Evolutionary conservation across 2,888 invertebrate species (phyloP).

Genomic region (Nomada fabriciana): DNA sequence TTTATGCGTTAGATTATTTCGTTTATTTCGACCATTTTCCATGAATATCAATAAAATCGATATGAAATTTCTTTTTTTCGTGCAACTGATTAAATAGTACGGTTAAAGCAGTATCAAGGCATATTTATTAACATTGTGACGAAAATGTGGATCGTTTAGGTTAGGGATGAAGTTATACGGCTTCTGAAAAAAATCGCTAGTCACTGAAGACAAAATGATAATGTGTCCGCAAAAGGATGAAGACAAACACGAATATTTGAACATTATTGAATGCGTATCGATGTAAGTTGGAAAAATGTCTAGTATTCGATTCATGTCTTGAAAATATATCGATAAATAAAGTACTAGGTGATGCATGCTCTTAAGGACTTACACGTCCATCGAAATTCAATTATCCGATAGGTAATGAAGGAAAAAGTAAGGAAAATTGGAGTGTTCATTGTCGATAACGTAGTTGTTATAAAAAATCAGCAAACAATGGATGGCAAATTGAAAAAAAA

Average conservation of each 20-base stretch:
- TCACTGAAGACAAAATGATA: conserved; percentile 45
- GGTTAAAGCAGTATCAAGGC: neutral
- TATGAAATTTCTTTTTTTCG: no score
- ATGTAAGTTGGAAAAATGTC: neutral
- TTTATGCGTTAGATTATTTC: no score
- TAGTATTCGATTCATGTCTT: neutral
- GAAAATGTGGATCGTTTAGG: conserved; percentile 22
- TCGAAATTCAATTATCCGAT: conserved; percentile 11
- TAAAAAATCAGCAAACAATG: neutral
- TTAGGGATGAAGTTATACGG: conserved; percentile 41
- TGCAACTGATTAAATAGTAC: no score
- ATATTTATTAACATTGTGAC: neutral
- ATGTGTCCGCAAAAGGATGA: neutral
- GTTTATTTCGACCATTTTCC: no score
- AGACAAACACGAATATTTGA: neutral
- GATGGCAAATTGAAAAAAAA: neutral
- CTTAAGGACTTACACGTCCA: conserved; percentile 20
- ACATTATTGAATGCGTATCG: neutral
- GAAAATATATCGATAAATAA: conserved; percentile 21
- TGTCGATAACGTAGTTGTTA: neutral
- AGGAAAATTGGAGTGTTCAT: neutral
- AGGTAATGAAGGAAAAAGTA: neutral
- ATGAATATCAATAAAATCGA: no score
- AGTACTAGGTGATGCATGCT: conserved; percentile 15
- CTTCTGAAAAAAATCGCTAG: conserved; percentile 50